Base-by-base conservation (phyloP, 1,140 invertebrate species). In the Andricus grossulariae region DNA sequence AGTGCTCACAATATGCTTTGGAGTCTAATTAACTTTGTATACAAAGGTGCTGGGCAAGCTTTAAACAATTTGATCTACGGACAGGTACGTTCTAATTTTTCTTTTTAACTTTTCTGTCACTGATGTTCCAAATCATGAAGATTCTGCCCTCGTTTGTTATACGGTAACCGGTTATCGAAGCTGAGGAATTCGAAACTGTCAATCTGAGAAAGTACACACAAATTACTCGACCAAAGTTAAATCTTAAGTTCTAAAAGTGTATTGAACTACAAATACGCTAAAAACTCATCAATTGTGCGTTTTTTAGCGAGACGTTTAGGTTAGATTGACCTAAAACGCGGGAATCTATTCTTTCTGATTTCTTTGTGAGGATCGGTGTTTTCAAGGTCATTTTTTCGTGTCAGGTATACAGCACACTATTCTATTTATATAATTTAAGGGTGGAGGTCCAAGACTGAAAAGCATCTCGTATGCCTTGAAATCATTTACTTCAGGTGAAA, bases 1-100 rank as follows among this genome's bases (percentile, higher is more conserved):
- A 45, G 39, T 45, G 11, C 54, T 45, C n/a, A 18, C 60, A 85
- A 50, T 54, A 88, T 87, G 86, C 60, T 88, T 32, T 84, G 86
- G 83, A 80, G 81, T 74, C 45, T 84, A 25, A 70, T 88, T 16
- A 70, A 72, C 54, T 75, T 83, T 19, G 60, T 87, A 13, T 79
- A 80, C 50, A 72, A 70, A 54, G 70, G 81, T 50, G 49, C 86
- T 19, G 49, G 60, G 19, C 39, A 78, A 19, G 19, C 83, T 60
- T 66, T 84, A 71, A 73, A 66, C 55, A 79, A 76, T 45, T 83
- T 80, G 70, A 74, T 76, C 32, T 80, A 74, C 75, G 72, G 54
- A 45, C 80, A 88, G 87, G 87, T 87, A 86, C 15, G 82, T 74
- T 21, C 15, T 3, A 66, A 66, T 32, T 66, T 66, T 45, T 66